Base-by-base conservation (phyloP, 1,140 invertebrate genomes). In the Trichomalopsis sarcophagae region DNA sequence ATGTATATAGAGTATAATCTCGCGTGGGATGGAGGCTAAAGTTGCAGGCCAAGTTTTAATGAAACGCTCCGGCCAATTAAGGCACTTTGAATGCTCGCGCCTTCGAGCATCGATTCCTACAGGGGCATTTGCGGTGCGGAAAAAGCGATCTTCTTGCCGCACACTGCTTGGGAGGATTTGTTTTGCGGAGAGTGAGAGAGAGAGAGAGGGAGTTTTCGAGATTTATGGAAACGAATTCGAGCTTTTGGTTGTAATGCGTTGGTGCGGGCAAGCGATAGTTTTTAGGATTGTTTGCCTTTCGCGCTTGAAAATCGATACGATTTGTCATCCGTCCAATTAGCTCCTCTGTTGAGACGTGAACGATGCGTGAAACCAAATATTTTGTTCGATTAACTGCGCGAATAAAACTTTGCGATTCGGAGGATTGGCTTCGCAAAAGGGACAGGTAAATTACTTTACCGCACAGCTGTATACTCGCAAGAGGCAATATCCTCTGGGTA, bases 31-130 rank as follows among this genome's bases (percentile, higher is more conserved):
- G 47, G 76, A 30, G 21, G 7, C 33, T 62, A 69, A 80, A 69
- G 55, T 33, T 68, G 30, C 71, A 27, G 17, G 17, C 69, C 17
- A 82, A 82, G 69, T 82, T 82, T 81, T 55, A 82, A 82, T 82
- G 81, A 82, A 82, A 82, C 71, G 27, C 71, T 62, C 71, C 11
- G n/a, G 47, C 81, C 47, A 82, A 82, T 82, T 82, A 82, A 55
- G 71, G 69, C 11, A 73, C 71, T 62, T 74, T 74, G 33, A 82
- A 74, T 74, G 40, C 14, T 71, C 79, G 68, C 36, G 68, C 36
- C 68, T 71, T 73, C 23, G 69, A 82, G 71, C 14, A 82, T 82
- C 81, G 81, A 82, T 82, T 74, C 23, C 68, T 47, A 30, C 40
- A n/a, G 75, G 40, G 27, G 33, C 11, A 36, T 33, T 33, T 3